Evolutionary conservation across 2,888 invertebrate species (phyloP).

Genomic region (Linnaemya tessellans): DNA sequence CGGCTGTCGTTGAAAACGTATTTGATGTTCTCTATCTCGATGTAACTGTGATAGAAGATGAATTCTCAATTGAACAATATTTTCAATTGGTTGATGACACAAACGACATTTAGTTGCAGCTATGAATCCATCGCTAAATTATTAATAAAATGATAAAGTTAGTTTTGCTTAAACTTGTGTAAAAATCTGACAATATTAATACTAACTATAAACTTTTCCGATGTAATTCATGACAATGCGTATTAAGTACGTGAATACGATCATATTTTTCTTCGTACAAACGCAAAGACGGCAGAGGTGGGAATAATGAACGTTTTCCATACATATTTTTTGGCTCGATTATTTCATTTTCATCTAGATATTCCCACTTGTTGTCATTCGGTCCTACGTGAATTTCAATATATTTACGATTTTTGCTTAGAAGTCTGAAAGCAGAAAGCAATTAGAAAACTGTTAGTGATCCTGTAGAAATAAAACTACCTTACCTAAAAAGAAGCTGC

Average conservation of each 20-base stretch:
- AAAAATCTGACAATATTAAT: neutral
- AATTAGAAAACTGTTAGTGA: neutral
- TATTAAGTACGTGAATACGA: slow-evolving; percentile 79
- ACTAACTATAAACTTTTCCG: slow-evolving; percentile 84
- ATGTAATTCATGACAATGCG: slow-evolving; percentile 84
- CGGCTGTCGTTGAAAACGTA: slow-evolving; percentile 76
- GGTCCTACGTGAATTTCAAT: slow-evolving; percentile 80
- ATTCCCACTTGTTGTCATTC: slow-evolving; percentile 81
- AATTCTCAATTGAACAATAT: slow-evolving; percentile 81
- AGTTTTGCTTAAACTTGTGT: neutral
- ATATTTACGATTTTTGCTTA: slow-evolving; percentile 83
- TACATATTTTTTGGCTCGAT: slow-evolving; percentile 79
- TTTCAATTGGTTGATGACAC: slow-evolving; percentile 80
- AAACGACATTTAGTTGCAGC: slow-evolving; percentile 76
- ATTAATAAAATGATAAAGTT: slow-evolving; percentile 79
- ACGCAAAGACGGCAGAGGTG: slow-evolving; percentile 84
- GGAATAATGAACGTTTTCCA: slow-evolving; percentile 83
- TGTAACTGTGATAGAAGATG: slow-evolving; percentile 84
- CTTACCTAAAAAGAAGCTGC: slow-evolving; percentile 83
- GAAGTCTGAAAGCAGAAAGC: slow-evolving; percentile 78
- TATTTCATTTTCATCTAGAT: slow-evolving; percentile 79
- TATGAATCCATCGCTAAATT: slow-evolving; percentile 77
- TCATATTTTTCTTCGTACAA: slow-evolving; percentile 81
- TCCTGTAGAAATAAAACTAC: neutral
- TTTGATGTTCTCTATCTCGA: slow-evolving; percentile 81